Evolutionary conservation across 2,797 vertebrate species (phyloP), one percentile per base, ranked within the genome.

Genomic region (Ctenopoma multispine): DNA sequence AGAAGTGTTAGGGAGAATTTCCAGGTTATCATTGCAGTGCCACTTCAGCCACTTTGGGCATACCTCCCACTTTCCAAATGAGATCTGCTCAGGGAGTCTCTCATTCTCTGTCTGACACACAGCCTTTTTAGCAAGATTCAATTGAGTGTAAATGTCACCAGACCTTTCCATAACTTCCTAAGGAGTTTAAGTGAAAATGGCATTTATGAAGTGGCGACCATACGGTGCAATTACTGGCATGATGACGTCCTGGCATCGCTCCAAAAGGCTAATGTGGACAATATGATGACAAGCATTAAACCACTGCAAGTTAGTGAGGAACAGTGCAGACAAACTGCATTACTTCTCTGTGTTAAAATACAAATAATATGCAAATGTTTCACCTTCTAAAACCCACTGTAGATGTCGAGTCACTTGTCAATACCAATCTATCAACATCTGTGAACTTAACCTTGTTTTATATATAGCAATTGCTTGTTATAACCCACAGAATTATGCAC

Each of bases 401-500:
- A 53, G 4, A 20, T 12, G 11, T 10, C 57, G 50, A 56, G 69
- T 78, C 66, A 79, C 60, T 73, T 62, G 67, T 82, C 86, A 86
- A 79, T 80, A 74, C 56, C 40, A 51, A 70, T 71, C 66, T 62
- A 31, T 83, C 67, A 63, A 10, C 23, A 53, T 76, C 63, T 79
- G 56, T 76, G 41, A 77, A 82, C 73, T 51, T 86, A 81, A 85
- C 77, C 81, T 71, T 84, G 73, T 82, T 91, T 81, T 80, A 81
- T 65, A 77, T 81, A 83, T 82, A 86, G 83, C 62, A 44, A 79
- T 75, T 56, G 79, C 84, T 85, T 78, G 83, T 88, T 80, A 82
- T 80, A 87, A 89, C 80, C 83, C 80, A 77, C 75, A 83, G 84
- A 88, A 85, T 85, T 89, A 80, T 84, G 82, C 85, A 88, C 89